phyloP scores from a whole-genome alignment of 2,888 invertebrate genomes.

The Orchestes rusci region DNA sequence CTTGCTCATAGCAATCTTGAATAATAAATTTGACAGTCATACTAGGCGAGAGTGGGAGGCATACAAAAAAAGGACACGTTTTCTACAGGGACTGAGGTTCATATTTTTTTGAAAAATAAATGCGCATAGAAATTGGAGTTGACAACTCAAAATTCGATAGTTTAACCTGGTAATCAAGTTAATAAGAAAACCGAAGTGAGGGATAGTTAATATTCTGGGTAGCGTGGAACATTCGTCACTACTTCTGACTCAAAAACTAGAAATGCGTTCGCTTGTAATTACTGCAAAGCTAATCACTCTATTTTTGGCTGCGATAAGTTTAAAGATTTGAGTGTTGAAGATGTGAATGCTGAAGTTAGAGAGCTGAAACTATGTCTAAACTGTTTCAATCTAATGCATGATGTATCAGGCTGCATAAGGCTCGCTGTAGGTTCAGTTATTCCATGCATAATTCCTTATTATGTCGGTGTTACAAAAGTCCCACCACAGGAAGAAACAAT shows the following conservation, averaged over 20 bases:
- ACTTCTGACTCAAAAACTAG: neutral
- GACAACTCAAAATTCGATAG: neutral
- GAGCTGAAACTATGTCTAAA: neutral
- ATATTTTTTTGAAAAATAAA: neutral
- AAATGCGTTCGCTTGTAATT: neutral
- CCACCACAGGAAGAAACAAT: neutral
- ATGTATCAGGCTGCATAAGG: no score
- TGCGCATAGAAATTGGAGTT: neutral
- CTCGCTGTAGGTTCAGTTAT: constrained; percentile 1
- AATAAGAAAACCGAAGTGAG: no score
- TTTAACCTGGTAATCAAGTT: neutral
- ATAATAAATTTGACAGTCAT: neutral
- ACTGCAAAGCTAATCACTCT: neutral
- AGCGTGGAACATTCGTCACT: neutral
- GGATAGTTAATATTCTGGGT: neutral
- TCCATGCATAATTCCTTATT: constrained; percentile 2
- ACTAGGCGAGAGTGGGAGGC: neutral
- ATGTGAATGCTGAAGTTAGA: neutral
- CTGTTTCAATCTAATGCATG: neutral
- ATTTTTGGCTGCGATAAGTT: constrained; percentile 1
- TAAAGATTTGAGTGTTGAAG: constrained; percentile 2
- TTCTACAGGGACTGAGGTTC: neutral
- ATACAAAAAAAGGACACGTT: neutral
- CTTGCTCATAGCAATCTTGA: no score
- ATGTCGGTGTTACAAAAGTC: constrained; percentile 1